A percentile compares a stretch with the other conserved stretches of the same genome.
Evolutionary conservation across 2,888 invertebrate species (phyloP).

Genomic region (Agrochola lota): DNA sequence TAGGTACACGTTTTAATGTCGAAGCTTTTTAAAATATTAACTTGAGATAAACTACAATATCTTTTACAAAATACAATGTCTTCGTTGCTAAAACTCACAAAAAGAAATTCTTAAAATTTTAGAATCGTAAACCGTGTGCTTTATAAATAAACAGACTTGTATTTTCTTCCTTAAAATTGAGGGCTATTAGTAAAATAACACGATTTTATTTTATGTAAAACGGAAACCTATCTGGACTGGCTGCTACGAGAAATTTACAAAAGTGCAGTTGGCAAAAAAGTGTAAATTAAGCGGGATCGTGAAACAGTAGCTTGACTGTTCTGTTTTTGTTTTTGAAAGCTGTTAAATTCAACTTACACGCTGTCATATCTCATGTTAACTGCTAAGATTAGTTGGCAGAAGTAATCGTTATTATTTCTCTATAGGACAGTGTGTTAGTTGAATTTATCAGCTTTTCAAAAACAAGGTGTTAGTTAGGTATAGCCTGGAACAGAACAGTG

Average conservation of each 20-base stretch:
- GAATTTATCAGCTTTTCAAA: too few species aligned
- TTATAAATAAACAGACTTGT: constrained; percentile 7
- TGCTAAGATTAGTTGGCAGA: too few species aligned
- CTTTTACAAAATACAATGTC: constrained; percentile 15
- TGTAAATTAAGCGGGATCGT: background rate
- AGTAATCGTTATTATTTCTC: too few species aligned
- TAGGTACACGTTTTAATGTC: too few species aligned
- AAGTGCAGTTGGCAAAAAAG: background rate
- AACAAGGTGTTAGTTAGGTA: too few species aligned
- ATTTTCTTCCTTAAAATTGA: background rate
- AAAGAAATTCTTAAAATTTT: constrained; percentile 13
- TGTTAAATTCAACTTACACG: too few species aligned
- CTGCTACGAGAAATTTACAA: background rate
- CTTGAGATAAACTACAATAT: constrained; percentile 7
- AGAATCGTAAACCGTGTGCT: background rate
- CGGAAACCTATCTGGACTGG: background rate
- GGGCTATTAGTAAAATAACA: background rate
- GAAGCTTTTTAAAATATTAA: constrained; percentile 37
- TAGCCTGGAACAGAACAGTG: too few species aligned
- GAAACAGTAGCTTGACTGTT: too few species aligned
- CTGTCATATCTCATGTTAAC: too few species aligned
- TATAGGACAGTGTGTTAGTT: too few species aligned
- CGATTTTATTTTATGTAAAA: background rate
- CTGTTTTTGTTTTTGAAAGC: too few species aligned
- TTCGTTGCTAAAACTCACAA: background rate